Conservation (phyloP, 2,888 invertebrate species). For the Leptinotarsa haldemani region DNA sequence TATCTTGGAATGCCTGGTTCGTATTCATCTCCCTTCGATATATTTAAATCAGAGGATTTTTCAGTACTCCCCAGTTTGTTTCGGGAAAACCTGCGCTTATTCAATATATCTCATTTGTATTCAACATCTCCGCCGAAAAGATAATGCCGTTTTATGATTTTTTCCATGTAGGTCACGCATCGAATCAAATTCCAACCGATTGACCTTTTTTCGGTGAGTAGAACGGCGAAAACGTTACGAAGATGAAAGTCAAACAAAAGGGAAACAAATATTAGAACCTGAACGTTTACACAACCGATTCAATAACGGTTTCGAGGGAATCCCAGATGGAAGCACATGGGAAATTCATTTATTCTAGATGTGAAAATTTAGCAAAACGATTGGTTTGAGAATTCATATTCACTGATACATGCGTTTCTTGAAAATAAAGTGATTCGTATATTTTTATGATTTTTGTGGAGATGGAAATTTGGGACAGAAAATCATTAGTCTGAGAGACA, state of each 20-base stretch:
- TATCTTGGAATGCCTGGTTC: no score
- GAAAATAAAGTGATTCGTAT: no score
- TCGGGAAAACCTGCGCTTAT: not conserved
- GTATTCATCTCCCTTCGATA: not conserved
- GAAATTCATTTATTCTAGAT: constrained; percentile 1
- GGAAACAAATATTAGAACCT: constrained; percentile 33
- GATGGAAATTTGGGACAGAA: no score
- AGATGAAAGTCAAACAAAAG: constrained; percentile 35
- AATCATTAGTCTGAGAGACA: no score
- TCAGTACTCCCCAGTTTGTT: not conserved
- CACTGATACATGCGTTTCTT: no score
- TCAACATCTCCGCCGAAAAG: not conserved
- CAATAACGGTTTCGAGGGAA: constrained; percentile 13
- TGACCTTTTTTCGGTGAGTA: constrained; percentile 31
- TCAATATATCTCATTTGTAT: not conserved
- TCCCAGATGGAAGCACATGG: not conserved
- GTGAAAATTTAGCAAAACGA: not conserved
- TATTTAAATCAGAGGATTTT: not conserved
- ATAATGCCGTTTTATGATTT: constrained; percentile 13
- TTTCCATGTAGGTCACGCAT: constrained; percentile 30
- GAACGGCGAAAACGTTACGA: constrained; percentile 27
- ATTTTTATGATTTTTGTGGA: no score
- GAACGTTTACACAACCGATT: constrained; percentile 33
- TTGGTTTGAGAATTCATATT: not conserved
- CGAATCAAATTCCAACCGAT: constrained; percentile 33